A percentile compares a stretch with the other conserved stretches of the same genome.
phyloP scores from a whole-genome alignment of 2,797 vertebrate genomes.

The Florisuga fusca region DNA sequence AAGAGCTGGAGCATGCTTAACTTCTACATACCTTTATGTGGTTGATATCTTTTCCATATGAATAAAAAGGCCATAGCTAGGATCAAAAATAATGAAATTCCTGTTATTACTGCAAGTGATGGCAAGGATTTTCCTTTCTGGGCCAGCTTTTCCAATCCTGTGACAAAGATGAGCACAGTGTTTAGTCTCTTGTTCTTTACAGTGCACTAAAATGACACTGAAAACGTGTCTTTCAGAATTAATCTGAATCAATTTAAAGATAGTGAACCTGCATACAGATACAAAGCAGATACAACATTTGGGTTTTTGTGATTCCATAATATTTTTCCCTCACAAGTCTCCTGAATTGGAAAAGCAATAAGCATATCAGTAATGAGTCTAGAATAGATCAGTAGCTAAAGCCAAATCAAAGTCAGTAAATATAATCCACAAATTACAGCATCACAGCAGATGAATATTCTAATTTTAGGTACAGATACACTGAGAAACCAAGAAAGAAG shows the following conservation, averaged over 20 bases:
- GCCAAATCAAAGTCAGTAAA: not conserved
- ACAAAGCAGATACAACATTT: not conserved
- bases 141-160: constrained; percentile 83
- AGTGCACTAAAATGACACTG: not conserved
- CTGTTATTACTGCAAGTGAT: constrained; percentile 85
- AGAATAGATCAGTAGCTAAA: not conserved
- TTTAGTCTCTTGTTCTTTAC: not conserved
- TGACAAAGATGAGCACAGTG: constrained; percentile 31
- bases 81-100: constrained; percentile 89
- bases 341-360: not conserved
- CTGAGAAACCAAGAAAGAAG: not conserved
- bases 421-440: not conserved
- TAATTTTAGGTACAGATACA: not conserved
- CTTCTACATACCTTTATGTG: constrained; percentile 85
- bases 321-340: not conserved
- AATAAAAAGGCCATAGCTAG: constrained; percentile 86
- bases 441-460: not conserved
- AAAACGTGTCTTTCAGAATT: not conserved
- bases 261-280: not conserved
- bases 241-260: not conserved
- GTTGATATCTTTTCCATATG: constrained; percentile 88
- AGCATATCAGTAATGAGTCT: not conserved
- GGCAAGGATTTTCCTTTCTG: constrained; percentile 83
- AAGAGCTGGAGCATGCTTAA: not conserved
- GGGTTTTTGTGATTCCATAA: not conserved